Percentiles rank a stretch among this genome's conserved stretches.
Evolutionary conservation across 2,113 vertebrate genomes (phyloP).

Genomic region (Chamaetylas fuelleborni): DNA sequence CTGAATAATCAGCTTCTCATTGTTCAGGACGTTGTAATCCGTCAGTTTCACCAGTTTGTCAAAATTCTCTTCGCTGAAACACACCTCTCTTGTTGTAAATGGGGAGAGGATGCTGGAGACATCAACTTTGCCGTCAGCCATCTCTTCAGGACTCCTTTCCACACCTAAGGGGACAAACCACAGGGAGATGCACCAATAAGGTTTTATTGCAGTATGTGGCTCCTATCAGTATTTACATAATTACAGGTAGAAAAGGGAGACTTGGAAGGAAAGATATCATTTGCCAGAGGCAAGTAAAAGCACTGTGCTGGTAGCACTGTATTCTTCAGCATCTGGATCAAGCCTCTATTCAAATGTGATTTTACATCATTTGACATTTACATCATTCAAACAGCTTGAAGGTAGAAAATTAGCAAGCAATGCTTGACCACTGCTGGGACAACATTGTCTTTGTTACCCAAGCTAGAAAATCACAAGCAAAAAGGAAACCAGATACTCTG

Average conservation of each 20-base stretch:
- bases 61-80: slow-evolving; percentile 78
- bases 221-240: background rate
- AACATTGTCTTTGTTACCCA: background rate
- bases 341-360: background rate
- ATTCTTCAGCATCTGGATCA: background rate
- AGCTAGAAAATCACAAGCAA: background rate
- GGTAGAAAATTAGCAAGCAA: background rate
- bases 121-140: slow-evolving; percentile 74
- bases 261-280: background rate
- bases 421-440: background rate
- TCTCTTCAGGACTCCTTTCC: slow-evolving; percentile 66
- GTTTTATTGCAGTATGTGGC: background rate
- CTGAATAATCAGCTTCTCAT: slow-evolving; percentile 63
- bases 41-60: slow-evolving; percentile 73
- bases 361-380: background rate
- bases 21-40: slow-evolving; percentile 80
- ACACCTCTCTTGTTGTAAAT: slow-evolving; percentile 74
- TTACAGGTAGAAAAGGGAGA: background rate
- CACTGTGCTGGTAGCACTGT: background rate
- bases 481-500: background rate
- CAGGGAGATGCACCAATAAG: background rate
- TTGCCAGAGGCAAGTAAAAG: background rate
- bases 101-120: slow-evolving; percentile 72
- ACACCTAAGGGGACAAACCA: slow-evolving; percentile 56
- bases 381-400: background rate